These are phyloP conservation scores for Coregonus sp. DNA, from an alignment of 2,797 vertebrate genomes.

Conservation along the genomic window DNA sequence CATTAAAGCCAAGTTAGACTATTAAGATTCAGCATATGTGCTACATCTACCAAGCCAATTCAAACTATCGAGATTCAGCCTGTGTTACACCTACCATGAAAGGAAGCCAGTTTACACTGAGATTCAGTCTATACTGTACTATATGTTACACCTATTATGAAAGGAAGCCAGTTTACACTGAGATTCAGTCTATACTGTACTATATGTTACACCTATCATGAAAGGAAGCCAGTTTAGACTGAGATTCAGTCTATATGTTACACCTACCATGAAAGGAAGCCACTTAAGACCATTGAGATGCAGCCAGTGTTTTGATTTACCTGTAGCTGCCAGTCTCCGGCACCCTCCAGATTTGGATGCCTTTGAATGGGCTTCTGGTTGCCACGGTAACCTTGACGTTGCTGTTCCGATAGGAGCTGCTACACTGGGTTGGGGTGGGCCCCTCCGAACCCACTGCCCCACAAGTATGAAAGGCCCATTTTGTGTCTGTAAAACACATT, in stretches of 20 bases:
- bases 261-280: no score
- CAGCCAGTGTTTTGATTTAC: constrained; percentile 59
- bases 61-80: background rate
- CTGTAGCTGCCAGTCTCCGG: constrained; percentile 93
- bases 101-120: background rate
- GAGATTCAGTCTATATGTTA: no score
- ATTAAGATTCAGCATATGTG: background rate
- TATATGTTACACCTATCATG: no score
- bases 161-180: no score
- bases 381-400: constrained; percentile 89
- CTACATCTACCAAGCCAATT: no score
- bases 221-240: background rate
- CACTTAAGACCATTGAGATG: background rate
- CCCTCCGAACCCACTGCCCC: constrained; percentile 90
- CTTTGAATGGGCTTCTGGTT: constrained; percentile 83
- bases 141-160: no score
- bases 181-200: no score
- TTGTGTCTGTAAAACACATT: constrained; percentile 58
- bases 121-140: no score
- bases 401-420: constrained; percentile 86
- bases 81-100: background rate
- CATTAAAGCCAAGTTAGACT: background rate
- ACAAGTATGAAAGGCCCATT: constrained; percentile 92
- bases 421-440: constrained; percentile 90
- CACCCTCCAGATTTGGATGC: constrained; percentile 92